A percentile compares a stretch with the other conserved stretches of the same genome.
Evolutionary conservation across 2,888 invertebrate species (phyloP).

Genomic region (Spialia ferax): DNA sequence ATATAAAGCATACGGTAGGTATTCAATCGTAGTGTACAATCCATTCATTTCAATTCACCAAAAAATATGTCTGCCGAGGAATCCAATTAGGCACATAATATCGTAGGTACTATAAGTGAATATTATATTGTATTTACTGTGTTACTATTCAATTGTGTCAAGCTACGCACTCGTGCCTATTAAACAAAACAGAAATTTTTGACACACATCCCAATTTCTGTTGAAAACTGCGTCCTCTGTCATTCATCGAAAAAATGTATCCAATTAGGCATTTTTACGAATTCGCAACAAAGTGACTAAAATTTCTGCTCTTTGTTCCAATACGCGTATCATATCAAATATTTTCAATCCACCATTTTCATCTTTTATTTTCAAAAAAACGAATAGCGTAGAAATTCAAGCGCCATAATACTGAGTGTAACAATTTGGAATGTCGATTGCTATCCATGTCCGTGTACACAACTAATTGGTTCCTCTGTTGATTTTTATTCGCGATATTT

Average conservation of each 20-base stretch:
- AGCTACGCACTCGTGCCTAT: neutral
- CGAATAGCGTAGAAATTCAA: conserved; percentile 19
- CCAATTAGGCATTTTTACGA: conserved; percentile 16
- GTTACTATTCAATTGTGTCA: neutral
- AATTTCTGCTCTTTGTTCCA: conserved; percentile 12
- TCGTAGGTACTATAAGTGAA: too few relatives aligned
- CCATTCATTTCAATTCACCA: too few relatives aligned
- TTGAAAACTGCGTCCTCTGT: neutral
- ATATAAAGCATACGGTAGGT: too few relatives aligned
- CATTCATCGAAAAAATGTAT: neutral
- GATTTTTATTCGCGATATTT: conserved; percentile 36
- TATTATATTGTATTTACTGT: neutral
- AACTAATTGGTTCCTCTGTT: conserved; percentile 38
- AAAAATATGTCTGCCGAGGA: too few relatives aligned
- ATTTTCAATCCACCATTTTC: conserved; percentile 36
- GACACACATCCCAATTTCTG: neutral
- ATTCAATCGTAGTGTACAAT: too few relatives aligned
- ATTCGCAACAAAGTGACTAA: conserved; percentile 14
- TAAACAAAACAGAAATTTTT: neutral
- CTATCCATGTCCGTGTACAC: conserved; percentile 40
- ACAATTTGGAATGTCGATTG: conserved; percentile 39
- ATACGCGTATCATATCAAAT: conserved; percentile 31
- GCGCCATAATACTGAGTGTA: conserved; percentile 28
- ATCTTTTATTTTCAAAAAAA: conserved; percentile 33
- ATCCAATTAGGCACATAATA: too few relatives aligned